A percentile compares a stretch with the other conserved stretches of the same genome.
phyloP scores from a whole-genome alignment of 2,113 vertebrate genomes.

The Redunca redunca region DNA sequence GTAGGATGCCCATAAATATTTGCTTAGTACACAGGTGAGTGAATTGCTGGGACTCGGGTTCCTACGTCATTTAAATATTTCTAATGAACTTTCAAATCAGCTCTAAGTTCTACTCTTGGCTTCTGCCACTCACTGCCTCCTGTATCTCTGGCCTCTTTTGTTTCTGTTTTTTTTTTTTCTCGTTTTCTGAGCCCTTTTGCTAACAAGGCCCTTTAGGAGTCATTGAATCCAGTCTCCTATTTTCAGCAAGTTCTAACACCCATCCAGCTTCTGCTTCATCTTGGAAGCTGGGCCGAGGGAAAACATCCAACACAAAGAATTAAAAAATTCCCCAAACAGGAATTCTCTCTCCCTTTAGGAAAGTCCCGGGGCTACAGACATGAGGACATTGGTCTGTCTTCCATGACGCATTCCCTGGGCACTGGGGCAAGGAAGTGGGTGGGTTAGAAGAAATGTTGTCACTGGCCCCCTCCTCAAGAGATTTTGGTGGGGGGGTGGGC shows the following conservation, averaged over 20 bases:
- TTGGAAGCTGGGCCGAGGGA: constrained; percentile 36
- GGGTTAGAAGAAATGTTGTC: constrained; percentile 44
- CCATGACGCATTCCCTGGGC: constrained; percentile 62
- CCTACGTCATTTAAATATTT: not conserved
- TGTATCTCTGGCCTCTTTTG: not conserved
- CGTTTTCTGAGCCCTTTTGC: not conserved
- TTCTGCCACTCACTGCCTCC: not conserved
- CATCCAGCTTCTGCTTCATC: not conserved
- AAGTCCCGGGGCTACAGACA: constrained; percentile 53
- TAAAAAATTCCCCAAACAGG: constrained; percentile 49
- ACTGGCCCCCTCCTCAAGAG: not conserved
- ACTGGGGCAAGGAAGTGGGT: constrained; percentile 39
- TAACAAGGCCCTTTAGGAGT: not conserved
- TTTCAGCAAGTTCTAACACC: constrained; percentile 43
- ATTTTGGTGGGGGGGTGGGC: constrained; percentile 5
- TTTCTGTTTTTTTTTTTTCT: not conserved
- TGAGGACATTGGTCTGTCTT: constrained; percentile 65
- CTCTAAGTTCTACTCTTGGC: not conserved
- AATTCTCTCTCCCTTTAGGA: constrained; percentile 58
- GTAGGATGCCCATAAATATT: not conserved
- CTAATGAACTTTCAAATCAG: not conserved
- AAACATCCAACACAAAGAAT: constrained; percentile 61
- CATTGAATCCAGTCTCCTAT: not conserved
- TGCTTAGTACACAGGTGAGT: not conserved
- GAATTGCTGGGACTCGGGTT: not conserved